Conservation (phyloP, 2,113 vertebrate species). For the Regulus satrapa region DNA sequence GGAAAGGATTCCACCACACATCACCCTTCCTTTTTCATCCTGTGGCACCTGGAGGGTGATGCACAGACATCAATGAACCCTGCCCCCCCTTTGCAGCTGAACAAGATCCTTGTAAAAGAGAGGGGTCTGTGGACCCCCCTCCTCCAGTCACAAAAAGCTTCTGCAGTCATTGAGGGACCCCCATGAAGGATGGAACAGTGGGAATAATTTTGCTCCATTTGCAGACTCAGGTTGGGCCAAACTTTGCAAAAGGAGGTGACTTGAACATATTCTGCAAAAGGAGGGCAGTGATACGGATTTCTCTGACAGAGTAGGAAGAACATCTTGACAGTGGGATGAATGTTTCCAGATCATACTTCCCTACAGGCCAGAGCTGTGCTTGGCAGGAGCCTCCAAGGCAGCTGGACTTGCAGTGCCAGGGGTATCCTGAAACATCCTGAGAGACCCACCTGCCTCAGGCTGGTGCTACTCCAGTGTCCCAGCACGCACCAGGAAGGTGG, state of each 20-base stretch:
- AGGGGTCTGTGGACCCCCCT: not conserved
- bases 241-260: not conserved
- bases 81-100: not conserved
- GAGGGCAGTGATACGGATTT: rapidly evolving
- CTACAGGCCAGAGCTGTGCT: not conserved
- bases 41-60: rapidly evolving
- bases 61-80: not conserved
- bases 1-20: not conserved
- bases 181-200: rapidly evolving
- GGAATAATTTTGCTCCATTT: not conserved
- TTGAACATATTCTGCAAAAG: not conserved
- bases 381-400: not conserved
- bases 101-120: not conserved
- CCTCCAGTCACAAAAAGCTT: not conserved
- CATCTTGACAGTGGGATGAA: not conserved
- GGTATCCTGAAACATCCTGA: not conserved
- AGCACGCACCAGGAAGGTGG: rapidly evolving
- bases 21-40: not conserved
- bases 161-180: not conserved
- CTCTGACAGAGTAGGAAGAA: not conserved
- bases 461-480: not conserved
- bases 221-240: not conserved
- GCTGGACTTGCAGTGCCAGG: not conserved
- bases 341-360: not conserved
- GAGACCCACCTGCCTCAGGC: not conserved